Evolutionary conservation across 2,113 vertebrate species (phyloP).

Genomic region (Pseudonaja textilis): DNA sequence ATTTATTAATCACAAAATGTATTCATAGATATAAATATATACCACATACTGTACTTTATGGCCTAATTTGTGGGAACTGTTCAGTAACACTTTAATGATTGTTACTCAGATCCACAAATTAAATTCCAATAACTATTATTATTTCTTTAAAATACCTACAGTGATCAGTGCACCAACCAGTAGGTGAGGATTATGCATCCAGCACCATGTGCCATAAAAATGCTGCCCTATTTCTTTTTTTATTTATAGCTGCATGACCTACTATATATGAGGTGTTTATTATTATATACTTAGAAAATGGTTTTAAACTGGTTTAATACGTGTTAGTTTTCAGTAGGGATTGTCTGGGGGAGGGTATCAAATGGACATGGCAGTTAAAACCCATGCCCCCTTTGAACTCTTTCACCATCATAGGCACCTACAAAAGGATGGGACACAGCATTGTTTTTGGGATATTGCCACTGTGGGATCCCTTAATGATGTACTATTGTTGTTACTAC

Average conservation of each 20-base stretch:
- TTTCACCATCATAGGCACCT: not conserved
- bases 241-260: not conserved
- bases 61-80: not conserved
- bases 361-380: not conserved
- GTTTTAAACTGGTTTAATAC: not conserved
- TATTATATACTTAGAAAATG: not conserved
- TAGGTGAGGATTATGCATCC: not conserved
- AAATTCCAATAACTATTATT: not conserved
- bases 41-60: not conserved
- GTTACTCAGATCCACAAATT: not conserved
- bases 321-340: not conserved
- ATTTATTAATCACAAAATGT: not conserved
- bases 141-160: not conserved
- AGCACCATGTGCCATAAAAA: not conserved
- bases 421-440: not conserved
- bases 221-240: not conserved
- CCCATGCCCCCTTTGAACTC: not conserved
- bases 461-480: no score
- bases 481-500: not conserved
- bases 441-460: not conserved
- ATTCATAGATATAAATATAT: not conserved
- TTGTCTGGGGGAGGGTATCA: not conserved
- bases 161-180: not conserved
- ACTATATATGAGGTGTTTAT: not conserved
- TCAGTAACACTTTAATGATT: conserved; percentile 5